These are phyloP conservation scores for Acanthosepion lycidas DNA, from an alignment of 2,888 invertebrate species.

Conservation along the genomic window DNA sequence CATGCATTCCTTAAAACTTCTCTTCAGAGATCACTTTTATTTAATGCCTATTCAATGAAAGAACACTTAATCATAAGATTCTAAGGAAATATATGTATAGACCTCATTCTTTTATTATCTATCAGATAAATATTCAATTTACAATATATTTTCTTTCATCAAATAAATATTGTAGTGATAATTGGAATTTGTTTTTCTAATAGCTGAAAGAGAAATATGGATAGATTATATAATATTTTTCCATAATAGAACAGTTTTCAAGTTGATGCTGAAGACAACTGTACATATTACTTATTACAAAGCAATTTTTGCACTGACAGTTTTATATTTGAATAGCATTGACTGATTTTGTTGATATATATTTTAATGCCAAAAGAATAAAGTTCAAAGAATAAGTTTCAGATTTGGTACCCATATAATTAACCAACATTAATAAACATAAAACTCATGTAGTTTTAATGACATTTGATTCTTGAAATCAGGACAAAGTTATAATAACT, in stretches of 20 bases:
- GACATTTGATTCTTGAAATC: too few species aligned
- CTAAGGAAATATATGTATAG: background rate
- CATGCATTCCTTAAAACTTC: slow-evolving; percentile 33
- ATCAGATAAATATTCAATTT: slow-evolving; percentile 1
- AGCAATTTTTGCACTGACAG: background rate
- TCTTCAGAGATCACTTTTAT: background rate
- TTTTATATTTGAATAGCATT: too few species aligned
- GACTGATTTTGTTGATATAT: too few species aligned
- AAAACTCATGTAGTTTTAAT: too few species aligned
- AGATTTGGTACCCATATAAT: too few species aligned
- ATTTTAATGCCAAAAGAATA: too few species aligned
- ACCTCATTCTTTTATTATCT: background rate
- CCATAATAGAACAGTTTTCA: background rate
- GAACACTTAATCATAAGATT: background rate
- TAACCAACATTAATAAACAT: too few species aligned
- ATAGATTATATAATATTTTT: background rate
- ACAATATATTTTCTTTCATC: slow-evolving; percentile 1
- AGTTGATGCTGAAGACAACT: background rate
- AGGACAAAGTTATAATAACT: too few species aligned
- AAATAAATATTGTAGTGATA: slow-evolving; percentile 25
- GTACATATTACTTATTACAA: background rate
- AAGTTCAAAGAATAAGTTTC: too few species aligned
- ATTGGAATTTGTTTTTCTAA: background rate
- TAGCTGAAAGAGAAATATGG: background rate
- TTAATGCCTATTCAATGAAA: slow-evolving; percentile 33